A percentile compares a stretch with the other conserved stretches of the same genome.
phyloP scores from a whole-genome alignment of 2,888 invertebrate species.

The Gari tellinella region DNA sequence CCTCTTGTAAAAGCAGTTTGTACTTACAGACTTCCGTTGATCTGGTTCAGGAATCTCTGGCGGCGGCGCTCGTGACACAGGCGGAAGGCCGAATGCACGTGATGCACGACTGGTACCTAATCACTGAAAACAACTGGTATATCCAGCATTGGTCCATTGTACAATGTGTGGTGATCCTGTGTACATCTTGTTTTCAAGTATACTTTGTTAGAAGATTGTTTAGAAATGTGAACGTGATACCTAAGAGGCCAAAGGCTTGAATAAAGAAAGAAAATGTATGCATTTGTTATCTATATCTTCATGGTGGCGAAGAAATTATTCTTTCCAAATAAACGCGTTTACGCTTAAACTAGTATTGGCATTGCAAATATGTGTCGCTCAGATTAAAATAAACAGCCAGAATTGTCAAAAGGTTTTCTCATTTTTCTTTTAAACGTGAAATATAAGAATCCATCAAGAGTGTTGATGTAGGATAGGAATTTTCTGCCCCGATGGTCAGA shows the following conservation, averaged over 20 bases:
- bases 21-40: conserved; percentile 67
- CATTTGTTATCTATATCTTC: too few species aligned
- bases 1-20: background rate
- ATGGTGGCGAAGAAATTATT: too few species aligned
- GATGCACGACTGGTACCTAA: conserved; percentile 74
- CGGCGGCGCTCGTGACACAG: conserved; percentile 63
- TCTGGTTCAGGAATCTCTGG: conserved; percentile 66
- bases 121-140: conserved; percentile 68
- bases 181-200: conserved; percentile 92
- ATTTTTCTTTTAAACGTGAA: too few species aligned
- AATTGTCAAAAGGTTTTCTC: too few species aligned
- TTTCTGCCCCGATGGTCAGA: too few species aligned
- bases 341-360: too few species aligned
- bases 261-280: too few species aligned
- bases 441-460: too few species aligned
- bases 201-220: conserved; percentile 96
- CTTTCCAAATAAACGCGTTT: too few species aligned
- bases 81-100: conserved; percentile 69
- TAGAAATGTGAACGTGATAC: conserved; percentile 87
- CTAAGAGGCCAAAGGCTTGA: conserved; percentile 16
- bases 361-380: too few species aligned
- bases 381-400: too few species aligned
- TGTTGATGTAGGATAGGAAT: too few species aligned
- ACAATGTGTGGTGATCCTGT: conserved; percentile 93
- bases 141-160: conserved; percentile 95